phyloP scores from a whole-genome alignment of 2,797 vertebrate genomes.

The Gallirallus australis region DNA sequence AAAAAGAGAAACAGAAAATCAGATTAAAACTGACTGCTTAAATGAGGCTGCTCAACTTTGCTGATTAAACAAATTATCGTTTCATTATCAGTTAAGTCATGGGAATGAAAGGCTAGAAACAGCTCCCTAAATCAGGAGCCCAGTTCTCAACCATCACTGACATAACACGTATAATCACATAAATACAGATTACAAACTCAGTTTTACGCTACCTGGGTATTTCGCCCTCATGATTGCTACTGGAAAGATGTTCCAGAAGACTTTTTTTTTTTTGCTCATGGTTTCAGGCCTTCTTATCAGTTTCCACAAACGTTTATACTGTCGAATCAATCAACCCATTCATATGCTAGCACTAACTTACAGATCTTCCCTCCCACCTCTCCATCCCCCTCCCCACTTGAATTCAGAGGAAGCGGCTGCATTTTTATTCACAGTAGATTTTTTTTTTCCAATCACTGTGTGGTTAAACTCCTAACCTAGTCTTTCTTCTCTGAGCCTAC shows the following conservation, averaged over 20 bases:
- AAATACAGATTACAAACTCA: neutral
- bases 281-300: neutral
- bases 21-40: neutral
- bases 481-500: neutral
- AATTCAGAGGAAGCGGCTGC: neutral
- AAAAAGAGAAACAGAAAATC: neutral
- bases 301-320: neutral
- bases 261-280: neutral
- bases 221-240: neutral
- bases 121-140: neutral
- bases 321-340: neutral
- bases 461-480: neutral
- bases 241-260: neutral
- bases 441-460: neutral
- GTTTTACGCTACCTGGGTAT: neutral
- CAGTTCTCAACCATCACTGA: neutral
- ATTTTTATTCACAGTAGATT: neutral
- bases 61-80: neutral
- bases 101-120: neutral
- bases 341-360: neutral
- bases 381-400: neutral
- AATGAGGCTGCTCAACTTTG: neutral
- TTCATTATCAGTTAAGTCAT: neutral
- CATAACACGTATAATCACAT: neutral
- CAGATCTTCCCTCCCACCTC: neutral